Conservation (phyloP, 2,888 invertebrate genomes). For the Drosophila mimetica region DNA sequence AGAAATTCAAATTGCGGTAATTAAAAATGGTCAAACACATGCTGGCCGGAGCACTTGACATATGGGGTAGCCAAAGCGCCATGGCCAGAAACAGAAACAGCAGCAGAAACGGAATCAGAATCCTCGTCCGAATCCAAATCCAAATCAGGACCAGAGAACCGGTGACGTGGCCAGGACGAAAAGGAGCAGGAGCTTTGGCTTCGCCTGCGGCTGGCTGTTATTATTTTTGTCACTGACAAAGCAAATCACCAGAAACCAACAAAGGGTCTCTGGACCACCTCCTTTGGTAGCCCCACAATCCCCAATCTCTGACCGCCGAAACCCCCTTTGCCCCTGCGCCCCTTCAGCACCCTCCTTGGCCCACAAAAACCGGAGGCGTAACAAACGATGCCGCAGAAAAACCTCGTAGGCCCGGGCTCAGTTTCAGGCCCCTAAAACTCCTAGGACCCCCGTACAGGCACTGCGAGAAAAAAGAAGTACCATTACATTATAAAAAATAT, state of each 20-base stretch:
- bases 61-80: constrained; percentile 59
- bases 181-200: constrained; percentile 29
- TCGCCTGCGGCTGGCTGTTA: constrained; percentile 73
- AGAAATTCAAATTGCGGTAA: constrained; percentile 79
- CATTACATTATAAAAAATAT: too few species aligned
- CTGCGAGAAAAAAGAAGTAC: neutral
- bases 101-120: constrained; percentile 1
- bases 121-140: constrained; percentile 2
- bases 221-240: constrained; percentile 80
- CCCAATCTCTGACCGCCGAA: constrained; percentile 10
- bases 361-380: constrained; percentile 47
- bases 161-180: constrained; percentile 30
- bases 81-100: constrained; percentile 13
- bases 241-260: constrained; percentile 80
- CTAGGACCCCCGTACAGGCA: constrained; percentile 8
- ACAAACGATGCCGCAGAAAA: constrained; percentile 61
- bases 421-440: constrained; percentile 42
- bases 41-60: constrained; percentile 58
- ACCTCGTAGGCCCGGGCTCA: constrained; percentile 35
- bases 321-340: neutral
- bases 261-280: constrained; percentile 51
- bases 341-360: constrained; percentile 1
- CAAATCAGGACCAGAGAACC: constrained; percentile 21
- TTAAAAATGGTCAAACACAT: constrained; percentile 64
- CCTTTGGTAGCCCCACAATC: neutral